Evolutionary conservation across 2,113 vertebrate genomes (phyloP).

Genomic region (Leptobrachium ailaonicum): DNA sequence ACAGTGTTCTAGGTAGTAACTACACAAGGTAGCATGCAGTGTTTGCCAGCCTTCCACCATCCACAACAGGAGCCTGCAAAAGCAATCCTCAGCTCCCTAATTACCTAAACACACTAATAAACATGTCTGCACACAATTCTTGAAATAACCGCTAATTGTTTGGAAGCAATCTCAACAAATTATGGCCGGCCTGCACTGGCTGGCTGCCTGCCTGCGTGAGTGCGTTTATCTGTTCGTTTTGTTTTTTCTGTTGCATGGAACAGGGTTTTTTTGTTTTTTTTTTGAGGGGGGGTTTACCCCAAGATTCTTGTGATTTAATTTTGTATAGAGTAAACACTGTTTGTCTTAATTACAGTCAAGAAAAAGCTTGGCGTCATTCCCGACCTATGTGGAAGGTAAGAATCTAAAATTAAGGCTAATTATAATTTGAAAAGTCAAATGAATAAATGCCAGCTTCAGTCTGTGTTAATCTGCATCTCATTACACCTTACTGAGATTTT

Average conservation of each 20-base stretch:
- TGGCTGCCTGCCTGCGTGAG: neutral
- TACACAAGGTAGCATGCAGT: constrained; percentile 42
- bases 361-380: constrained; percentile 93
- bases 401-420: constrained; percentile 16
- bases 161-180: constrained; percentile 39
- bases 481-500: neutral
- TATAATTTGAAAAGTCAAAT: constrained; percentile 1
- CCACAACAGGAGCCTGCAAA: constrained; percentile 24
- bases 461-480: neutral
- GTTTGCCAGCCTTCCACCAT: constrained; percentile 29
- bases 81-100: constrained; percentile 18
- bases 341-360: constrained; percentile 82
- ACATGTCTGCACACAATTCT: constrained; percentile 19
- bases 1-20: constrained; percentile 8
- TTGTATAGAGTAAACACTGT: constrained; percentile 63
- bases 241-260: no score
- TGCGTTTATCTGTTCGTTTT: constrained; percentile 14
- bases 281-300: constrained; percentile 22
- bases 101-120: constrained; percentile 39
- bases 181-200: constrained; percentile 43
- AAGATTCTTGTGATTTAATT: constrained; percentile 56
- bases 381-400: constrained; percentile 97
- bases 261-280: no score
- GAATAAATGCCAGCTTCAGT: neutral
- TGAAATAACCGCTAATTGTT: constrained; percentile 44